Conservation (phyloP, 2,113 vertebrate species). For the Aldabrachelys gigantea region DNA sequence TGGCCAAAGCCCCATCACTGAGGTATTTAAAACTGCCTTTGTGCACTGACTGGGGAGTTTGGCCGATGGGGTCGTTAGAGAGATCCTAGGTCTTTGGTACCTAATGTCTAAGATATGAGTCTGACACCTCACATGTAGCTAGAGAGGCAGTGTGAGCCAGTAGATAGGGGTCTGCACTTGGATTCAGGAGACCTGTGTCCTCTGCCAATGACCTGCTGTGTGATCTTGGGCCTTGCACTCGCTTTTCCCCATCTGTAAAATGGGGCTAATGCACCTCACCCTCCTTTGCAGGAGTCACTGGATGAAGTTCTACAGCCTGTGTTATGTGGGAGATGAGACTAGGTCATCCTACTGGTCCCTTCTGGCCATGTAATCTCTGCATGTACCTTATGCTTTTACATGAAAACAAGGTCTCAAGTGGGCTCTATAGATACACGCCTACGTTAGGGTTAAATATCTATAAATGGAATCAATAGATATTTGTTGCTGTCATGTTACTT, state of each 20-base stretch:
- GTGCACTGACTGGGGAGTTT: too few species aligned
- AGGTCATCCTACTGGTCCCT: not conserved
- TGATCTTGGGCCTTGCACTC: not conserved
- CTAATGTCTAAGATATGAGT: not conserved
- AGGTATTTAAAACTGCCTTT: not conserved
- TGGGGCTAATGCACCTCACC: not conserved
- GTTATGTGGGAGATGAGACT: not conserved
- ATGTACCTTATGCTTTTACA: not conserved
- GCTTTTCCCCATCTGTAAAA: not conserved
- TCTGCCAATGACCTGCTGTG: not conserved
- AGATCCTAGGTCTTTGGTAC: not conserved
- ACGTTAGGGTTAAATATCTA: conserved; percentile 74
- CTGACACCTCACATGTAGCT: not conserved
- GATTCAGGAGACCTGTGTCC: not conserved
- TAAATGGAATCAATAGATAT: conserved; percentile 62
- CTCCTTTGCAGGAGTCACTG: not conserved
- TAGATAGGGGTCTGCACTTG: not conserved
- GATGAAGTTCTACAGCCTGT: not conserved
- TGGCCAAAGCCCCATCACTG: not conserved
- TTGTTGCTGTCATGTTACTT: conserved; percentile 70
- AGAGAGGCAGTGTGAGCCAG: not conserved
- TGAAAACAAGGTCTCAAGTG: conserved; percentile 15
- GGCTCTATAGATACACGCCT: conserved; percentile 26
- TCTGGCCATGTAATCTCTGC: not conserved
- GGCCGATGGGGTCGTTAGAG: not conserved